Percentiles rank a stretch among this genome's conserved stretches.
phyloP scores from a whole-genome alignment of 2,888 invertebrate species.

The Volucella bombylans region DNA sequence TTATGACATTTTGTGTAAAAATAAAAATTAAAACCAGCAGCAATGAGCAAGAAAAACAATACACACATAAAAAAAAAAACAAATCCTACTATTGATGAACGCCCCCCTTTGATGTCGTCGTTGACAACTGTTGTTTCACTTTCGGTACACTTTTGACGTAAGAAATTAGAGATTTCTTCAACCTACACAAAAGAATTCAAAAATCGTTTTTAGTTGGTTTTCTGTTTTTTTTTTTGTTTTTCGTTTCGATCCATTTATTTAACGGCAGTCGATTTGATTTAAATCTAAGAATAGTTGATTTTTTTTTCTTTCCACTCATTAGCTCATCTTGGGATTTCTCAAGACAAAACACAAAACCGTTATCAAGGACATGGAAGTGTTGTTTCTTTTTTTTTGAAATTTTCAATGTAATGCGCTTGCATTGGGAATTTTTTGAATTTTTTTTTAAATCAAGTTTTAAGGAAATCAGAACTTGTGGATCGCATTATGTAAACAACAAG shows the following conservation, averaged over 20 bases:
- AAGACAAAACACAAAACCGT: too few species aligned
- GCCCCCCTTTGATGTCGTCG: conserved; percentile 41
- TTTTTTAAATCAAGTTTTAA: too few species aligned
- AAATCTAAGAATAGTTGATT: conserved; percentile 27
- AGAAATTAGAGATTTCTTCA: conserved; percentile 10
- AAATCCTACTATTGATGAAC: conserved; percentile 38
- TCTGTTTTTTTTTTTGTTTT: too few species aligned
- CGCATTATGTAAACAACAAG: background rate
- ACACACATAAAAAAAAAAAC: conserved; percentile 21
- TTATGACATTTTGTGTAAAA: conserved; percentile 37
- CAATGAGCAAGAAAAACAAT: background rate
- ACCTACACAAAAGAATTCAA: conserved; percentile 19
- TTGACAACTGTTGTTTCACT: conserved; percentile 42
- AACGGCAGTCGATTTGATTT: conserved; percentile 40
- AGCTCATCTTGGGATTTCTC: too few species aligned
- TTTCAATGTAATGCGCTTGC: too few species aligned
- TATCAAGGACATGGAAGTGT: too few species aligned
- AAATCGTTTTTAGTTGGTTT: too few species aligned
- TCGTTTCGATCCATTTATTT: background rate
- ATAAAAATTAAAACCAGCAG: too few species aligned
- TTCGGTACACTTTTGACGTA: conserved; percentile 44
- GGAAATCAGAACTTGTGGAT: too few species aligned
- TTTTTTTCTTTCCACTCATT: conserved; percentile 5
- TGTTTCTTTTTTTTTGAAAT: too few species aligned
- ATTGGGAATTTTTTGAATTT: too few species aligned